These are phyloP conservation scores for Lerista edwardsae DNA, from an alignment of 2,797 vertebrate genomes.

Conservation along the genomic window DNA sequence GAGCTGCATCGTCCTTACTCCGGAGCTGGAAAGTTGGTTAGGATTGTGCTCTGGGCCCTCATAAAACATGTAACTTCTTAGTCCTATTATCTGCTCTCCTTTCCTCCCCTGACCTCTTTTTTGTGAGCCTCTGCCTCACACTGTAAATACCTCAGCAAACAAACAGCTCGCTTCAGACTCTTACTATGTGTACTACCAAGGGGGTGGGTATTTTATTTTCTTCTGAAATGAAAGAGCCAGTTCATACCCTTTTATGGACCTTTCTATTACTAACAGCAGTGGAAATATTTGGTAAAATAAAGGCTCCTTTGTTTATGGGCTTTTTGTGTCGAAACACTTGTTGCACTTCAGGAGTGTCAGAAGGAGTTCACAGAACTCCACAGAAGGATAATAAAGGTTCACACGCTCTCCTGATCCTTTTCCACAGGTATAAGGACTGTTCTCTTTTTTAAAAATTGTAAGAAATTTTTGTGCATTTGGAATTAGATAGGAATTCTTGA, in stretches of 20 bases:
- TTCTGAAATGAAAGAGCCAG: slow-evolving; percentile 74
- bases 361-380: slow-evolving; percentile 53
- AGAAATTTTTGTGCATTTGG: background rate
- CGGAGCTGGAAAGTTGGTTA: too few relatives aligned
- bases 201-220: slow-evolving; percentile 71
- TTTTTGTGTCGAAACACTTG: slow-evolving; percentile 62
- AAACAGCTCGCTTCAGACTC: slow-evolving; percentile 57
- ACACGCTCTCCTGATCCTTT: slow-evolving; percentile 38
- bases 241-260: slow-evolving; percentile 72
- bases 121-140: slow-evolving; percentile 9
- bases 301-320: slow-evolving; percentile 71
- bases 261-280: slow-evolving; percentile 62
- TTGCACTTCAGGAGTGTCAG: slow-evolving; percentile 45
- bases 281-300: slow-evolving; percentile 72
- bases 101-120: slow-evolving; percentile 2
- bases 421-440: background rate
- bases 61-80: background rate
- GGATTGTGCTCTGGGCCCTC: too few relatives aligned
- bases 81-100: slow-evolving; percentile 1
- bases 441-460: too few relatives aligned
- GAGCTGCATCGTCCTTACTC: too few relatives aligned
- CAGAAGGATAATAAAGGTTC: slow-evolving; percentile 53
- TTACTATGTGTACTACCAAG: slow-evolving; percentile 64
- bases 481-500: background rate
- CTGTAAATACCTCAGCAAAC: slow-evolving; percentile 62